Evolutionary conservation across 2,888 invertebrate genomes (phyloP).

Genomic region (Pandemis cinnamomeana): DNA sequence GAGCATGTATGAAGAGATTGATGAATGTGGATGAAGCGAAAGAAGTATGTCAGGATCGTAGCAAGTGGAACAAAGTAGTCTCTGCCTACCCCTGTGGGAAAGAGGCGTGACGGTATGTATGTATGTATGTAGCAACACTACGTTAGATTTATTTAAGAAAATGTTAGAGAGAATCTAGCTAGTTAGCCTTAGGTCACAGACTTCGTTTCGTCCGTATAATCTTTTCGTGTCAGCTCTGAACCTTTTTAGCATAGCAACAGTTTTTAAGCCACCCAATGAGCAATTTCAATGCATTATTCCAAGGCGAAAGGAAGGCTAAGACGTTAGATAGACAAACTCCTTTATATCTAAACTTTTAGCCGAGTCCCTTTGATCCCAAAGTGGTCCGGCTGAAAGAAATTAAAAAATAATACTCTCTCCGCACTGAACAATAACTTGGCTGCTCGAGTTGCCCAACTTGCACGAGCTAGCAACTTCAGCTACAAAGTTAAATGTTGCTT

Average conservation of each 20-base stretch:
- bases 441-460: constrained; percentile 15
- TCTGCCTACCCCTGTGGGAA: too few species aligned
- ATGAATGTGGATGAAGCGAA: too few species aligned
- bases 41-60: too few species aligned
- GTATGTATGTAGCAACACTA: too few species aligned
- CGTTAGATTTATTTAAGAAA: too few species aligned
- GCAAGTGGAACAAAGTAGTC: too few species aligned
- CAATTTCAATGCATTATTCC: constrained; percentile 8
- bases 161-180: too few species aligned
- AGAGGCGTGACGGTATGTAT: too few species aligned
- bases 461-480: constrained; percentile 11
- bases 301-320: neutral
- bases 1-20: too few species aligned
- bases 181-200: neutral
- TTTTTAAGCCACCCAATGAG: neutral
- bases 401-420: constrained; percentile 22
- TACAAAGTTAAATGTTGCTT: constrained; percentile 29
- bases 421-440: constrained; percentile 10
- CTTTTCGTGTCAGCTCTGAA: neutral
- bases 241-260: neutral
- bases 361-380: constrained; percentile 28
- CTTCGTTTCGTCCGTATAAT: neutral
- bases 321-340: constrained; percentile 5
- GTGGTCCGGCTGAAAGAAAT: constrained; percentile 21
- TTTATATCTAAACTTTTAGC: constrained; percentile 18